These are phyloP conservation scores for Corythornis leucogaster DNA, from an alignment of 2,797 vertebrate genomes.

Conservation along the genomic window DNA sequence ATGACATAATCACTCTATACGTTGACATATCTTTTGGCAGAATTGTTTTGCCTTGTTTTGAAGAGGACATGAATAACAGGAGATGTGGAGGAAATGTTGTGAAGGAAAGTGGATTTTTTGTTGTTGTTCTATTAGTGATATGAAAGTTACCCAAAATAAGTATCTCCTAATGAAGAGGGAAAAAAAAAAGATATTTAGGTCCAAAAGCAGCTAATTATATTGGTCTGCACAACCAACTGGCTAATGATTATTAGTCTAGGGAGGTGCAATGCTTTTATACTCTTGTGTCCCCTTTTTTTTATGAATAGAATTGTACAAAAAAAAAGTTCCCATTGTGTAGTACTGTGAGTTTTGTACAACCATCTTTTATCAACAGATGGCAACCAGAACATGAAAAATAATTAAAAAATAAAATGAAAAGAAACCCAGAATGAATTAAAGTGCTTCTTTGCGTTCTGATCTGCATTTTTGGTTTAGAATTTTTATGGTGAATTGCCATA, in stretches of 20 bases:
- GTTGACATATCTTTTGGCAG: constrained; percentile 80
- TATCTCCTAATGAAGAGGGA: constrained; percentile 35
- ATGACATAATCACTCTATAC: constrained; percentile 77
- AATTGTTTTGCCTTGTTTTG: constrained; percentile 79
- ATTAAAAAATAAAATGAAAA: constrained; percentile 87
- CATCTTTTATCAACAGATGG: constrained; percentile 85
- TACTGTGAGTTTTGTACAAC: constrained; percentile 78
- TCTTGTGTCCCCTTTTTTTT: constrained; percentile 53
- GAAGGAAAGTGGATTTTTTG: constrained; percentile 60
- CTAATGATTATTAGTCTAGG: constrained; percentile 72
- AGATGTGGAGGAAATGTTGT: background rate
- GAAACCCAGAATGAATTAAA: constrained; percentile 85
- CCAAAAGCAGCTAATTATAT: constrained; percentile 75
- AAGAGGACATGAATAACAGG: constrained; percentile 78
- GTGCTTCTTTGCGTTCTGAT: constrained; percentile 84
- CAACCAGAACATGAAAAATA: constrained; percentile 84
- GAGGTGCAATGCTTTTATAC: constrained; percentile 71
- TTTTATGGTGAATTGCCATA: constrained; percentile 88
- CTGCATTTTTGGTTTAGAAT: constrained; percentile 84
- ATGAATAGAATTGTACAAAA: constrained; percentile 74
- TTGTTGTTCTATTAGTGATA: constrained; percentile 73
- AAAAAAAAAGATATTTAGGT: constrained; percentile 45
- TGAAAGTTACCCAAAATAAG: constrained; percentile 78
- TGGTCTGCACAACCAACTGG: constrained; percentile 69
- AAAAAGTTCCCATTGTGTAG: constrained; percentile 80